phyloP scores from a whole-genome alignment of 2,888 invertebrate species.

The Cynaeus angustus region DNA sequence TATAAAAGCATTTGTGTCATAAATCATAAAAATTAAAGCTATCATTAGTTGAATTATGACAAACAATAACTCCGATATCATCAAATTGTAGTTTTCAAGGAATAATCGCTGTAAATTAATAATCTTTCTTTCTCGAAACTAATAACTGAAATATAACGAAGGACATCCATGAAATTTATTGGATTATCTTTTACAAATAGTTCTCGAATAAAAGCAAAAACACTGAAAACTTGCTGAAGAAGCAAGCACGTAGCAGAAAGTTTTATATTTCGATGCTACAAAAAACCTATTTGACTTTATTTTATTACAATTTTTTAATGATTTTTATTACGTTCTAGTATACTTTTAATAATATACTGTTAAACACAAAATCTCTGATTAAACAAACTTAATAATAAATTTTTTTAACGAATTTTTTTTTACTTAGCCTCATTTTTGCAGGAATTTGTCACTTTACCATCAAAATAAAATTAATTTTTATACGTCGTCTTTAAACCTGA shows the following conservation, averaged over 20 bases:
- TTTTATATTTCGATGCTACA: background rate
- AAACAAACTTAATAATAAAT: too few relatives aligned
- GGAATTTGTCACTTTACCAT: background rate
- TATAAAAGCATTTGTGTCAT: too few relatives aligned
- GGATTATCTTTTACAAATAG: background rate
- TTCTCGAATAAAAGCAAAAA: background rate
- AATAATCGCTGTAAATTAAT: slow-evolving; percentile 3
- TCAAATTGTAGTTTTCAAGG: background rate
- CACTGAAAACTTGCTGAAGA: background rate
- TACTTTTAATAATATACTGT: too few relatives aligned
- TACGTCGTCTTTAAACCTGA: background rate
- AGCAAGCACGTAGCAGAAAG: background rate
- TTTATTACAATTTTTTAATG: too few relatives aligned
- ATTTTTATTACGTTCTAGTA: too few relatives aligned
- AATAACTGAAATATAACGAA: background rate
- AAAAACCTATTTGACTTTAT: too few relatives aligned
- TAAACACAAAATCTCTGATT: too few relatives aligned
- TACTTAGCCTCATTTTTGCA: too few relatives aligned
- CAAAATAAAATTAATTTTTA: background rate
- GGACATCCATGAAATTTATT: slow-evolving; percentile 4
- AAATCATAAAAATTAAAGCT: too few relatives aligned
- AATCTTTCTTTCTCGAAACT: background rate
- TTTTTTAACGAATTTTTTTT: too few relatives aligned
- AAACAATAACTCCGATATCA: background rate
- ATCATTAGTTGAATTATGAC: too few relatives aligned